Conservation (phyloP, 2,113 vertebrate species). For the Entelurus aequoreus region DNA sequence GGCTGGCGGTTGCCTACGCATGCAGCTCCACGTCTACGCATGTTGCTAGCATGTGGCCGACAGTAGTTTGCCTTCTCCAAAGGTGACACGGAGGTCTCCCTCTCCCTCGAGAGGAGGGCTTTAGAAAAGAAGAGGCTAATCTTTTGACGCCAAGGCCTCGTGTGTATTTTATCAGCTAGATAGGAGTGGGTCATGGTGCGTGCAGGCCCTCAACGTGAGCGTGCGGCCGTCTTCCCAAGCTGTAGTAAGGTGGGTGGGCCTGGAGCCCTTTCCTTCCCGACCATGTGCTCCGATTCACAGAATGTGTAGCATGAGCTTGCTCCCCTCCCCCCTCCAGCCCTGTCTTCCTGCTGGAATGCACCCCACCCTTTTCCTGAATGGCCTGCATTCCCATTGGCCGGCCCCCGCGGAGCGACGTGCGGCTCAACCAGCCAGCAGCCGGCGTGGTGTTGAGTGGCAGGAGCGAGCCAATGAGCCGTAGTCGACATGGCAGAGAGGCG, state of each 20-base stretch:
- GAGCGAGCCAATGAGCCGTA: slow-evolving; percentile 53
- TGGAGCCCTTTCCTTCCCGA: slow-evolving; percentile 45
- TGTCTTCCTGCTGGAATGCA: slow-evolving; percentile 68
- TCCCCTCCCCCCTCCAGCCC: slow-evolving; percentile 50
- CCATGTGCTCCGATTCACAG: slow-evolving; percentile 64
- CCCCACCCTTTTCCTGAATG: slow-evolving; percentile 72
- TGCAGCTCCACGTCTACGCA: slow-evolving; percentile 44
- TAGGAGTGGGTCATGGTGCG: slow-evolving; percentile 28
- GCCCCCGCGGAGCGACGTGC: slow-evolving; percentile 28
- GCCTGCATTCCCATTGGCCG: slow-evolving; percentile 66
- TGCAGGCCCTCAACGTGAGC: slow-evolving; percentile 7
- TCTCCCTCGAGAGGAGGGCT: slow-evolving; percentile 6
- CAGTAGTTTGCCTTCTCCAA: slow-evolving; percentile 29
- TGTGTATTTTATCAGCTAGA: slow-evolving; percentile 46
- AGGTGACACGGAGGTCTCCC: slow-evolving; percentile 42
- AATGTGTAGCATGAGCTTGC: slow-evolving; percentile 69
- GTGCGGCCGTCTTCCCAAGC: slow-evolving; percentile 31
- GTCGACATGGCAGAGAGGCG: slow-evolving; percentile 42
- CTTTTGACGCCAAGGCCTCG: slow-evolving; percentile 47
- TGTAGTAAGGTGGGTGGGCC: slow-evolving; percentile 51
- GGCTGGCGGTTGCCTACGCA: slow-evolving; percentile 34
- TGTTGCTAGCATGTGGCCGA: slow-evolving; percentile 49
- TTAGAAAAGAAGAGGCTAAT: slow-evolving; percentile 18
- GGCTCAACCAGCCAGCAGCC: slow-evolving; percentile 38
- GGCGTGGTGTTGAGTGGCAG: slow-evolving; percentile 30